phyloP scores from a whole-genome alignment of 1,140 invertebrate species.

The Papilio machaon region DNA sequence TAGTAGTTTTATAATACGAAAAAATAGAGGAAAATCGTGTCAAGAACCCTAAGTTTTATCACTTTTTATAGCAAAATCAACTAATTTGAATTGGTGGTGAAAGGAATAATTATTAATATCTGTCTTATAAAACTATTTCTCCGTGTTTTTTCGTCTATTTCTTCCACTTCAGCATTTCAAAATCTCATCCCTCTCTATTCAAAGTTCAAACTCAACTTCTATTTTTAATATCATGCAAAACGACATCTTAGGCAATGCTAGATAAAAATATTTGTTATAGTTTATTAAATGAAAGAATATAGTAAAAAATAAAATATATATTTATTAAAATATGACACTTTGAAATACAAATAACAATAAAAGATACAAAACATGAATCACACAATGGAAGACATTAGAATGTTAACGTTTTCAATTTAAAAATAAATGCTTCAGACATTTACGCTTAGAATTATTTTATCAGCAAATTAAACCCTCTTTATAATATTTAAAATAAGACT shows the following conservation, averaged over 20 bases:
- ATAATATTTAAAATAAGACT: not conserved
- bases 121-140: too few species aligned
- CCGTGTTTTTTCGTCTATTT: too few species aligned
- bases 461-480: not conserved
- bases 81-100: too few species aligned
- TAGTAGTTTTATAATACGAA: too few species aligned
- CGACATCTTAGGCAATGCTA: not conserved
- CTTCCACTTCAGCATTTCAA: too few species aligned
- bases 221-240: not conserved
- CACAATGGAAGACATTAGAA: conserved; percentile 47
- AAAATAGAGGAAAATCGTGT: too few species aligned
- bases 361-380: conserved; percentile 41
- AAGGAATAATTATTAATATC: too few species aligned
- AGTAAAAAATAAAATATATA: conserved; percentile 37
- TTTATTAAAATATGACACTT: conserved; percentile 38
- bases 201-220: not conserved
- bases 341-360: conserved; percentile 25
- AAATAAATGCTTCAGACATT: conserved; percentile 58
- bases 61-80: too few species aligned
- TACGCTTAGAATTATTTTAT: conserved; percentile 48
- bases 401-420: conserved; percentile 35
- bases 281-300: not conserved
- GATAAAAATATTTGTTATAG: not conserved
- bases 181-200: too few species aligned
- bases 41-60: too few species aligned